Base-by-base conservation (phyloP, 2,797 vertebrate species). In the Gobionotothen gibberifrons region DNA sequence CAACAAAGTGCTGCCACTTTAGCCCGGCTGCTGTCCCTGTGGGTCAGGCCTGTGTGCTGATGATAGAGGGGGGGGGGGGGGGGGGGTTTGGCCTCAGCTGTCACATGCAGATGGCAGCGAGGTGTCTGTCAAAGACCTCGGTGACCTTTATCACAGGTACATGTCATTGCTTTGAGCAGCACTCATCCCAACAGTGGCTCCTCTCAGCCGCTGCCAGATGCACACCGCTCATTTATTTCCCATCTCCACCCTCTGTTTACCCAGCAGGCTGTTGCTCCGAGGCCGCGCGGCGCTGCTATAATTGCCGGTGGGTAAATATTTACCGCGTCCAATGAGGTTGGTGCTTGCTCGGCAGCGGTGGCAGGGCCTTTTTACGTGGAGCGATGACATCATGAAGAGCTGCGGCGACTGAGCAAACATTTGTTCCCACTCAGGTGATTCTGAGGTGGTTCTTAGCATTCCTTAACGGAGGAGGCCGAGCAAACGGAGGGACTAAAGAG, bases 231-330 rank as follows among this genome's bases (percentile, higher is more conserved):
- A 71, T 88, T 87, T 84, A 85, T 87, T 81, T 78, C 86, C 71
- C 81, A 72, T 78, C 87, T 72, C 59, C 46, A 9, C 64, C 78
- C 16, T 73, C 71, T 87, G 84, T 89, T 88, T 87, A 89, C 89
- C 83, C 82, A 78, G 81, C 81, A 69, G 82, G 74, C 83, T 71
- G 76, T 60, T 56, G 67, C 88, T 68, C 60, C 0, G 51, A 74
- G 70, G 81, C 70, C 39, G 58, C 82, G 60, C 42, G 69, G 59
- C 58, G 15, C 84, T 66, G 82, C 85, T 49, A 54, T 83, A 87
- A 89, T 85, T 79, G 86, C 59, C 3, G 52, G n/a, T 48, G 80
- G 84, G 84, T 85, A 89, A 90, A 91, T 89, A 88, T 90, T 91
- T 87, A 81, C 83, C 17, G 3, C 76, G 5, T 76, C 72, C 69